Percentiles rank a stretch among this genome's conserved stretches.
These are phyloP conservation scores for Cordilura impudica DNA, from an alignment of 2,888 invertebrate genomes.

Conservation along the genomic window DNA sequence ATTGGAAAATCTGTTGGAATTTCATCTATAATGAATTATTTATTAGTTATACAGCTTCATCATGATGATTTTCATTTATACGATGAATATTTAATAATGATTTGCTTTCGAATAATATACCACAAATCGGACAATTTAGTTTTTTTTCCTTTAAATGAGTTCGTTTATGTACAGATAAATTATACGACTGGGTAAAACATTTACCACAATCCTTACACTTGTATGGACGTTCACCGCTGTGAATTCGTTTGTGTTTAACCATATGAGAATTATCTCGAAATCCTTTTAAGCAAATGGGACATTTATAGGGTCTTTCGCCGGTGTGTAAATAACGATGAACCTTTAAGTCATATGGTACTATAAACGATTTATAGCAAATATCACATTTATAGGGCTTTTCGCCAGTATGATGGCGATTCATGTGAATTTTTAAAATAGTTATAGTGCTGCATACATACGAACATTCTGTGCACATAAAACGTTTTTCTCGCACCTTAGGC, in stretches of 20 bases:
- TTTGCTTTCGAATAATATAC: constrained; percentile 47
- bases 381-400: constrained; percentile 59
- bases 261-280: constrained; percentile 52
- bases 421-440: constrained; percentile 55
- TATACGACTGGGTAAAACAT: constrained; percentile 49
- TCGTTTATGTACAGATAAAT: constrained; percentile 47
- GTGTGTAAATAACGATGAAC: constrained; percentile 84
- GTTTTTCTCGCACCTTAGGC: constrained; percentile 50
- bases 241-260: constrained; percentile 51
- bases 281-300: constrained; percentile 79
- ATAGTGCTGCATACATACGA: constrained; percentile 48
- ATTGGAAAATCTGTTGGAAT: no score
- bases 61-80: constrained; percentile 55
- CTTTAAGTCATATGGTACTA: constrained; percentile 72
- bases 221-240: constrained; percentile 37
- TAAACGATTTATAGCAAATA: constrained; percentile 49
- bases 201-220: constrained; percentile 51
- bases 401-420: constrained; percentile 57
- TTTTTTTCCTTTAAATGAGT: constrained; percentile 45
- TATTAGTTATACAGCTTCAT: constrained; percentile 25
- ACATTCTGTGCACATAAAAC: constrained; percentile 56
- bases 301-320: constrained; percentile 82
- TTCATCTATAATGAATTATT: neutral
- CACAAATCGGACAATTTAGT: constrained; percentile 41
- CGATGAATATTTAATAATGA: constrained; percentile 48